Base-by-base conservation (phyloP, 2,888 invertebrate species). In the Melanostoma scalare region DNA sequence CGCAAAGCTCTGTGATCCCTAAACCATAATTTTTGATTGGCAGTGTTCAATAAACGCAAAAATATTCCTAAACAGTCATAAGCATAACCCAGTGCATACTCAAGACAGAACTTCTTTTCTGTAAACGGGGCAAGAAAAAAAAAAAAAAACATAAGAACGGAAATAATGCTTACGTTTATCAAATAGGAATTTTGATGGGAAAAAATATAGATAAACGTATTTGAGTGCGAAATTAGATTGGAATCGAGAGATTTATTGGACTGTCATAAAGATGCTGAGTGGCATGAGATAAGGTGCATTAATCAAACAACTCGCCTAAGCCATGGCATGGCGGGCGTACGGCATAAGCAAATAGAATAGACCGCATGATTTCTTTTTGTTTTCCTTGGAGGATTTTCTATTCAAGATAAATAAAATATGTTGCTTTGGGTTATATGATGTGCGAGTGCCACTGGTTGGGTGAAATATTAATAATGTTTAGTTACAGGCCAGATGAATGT, bases 121-220 rank as follows among this genome's bases (percentile, higher is more conserved):
- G 20, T 20, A 1, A 20, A 20, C 20, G 20, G 20, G 20, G 20
- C 20, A 20, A 20, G 20, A 20, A 20, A 20, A 20, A 20, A 38
- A 63, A 48, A 63, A 38, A 35, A 9, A 48, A 20, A n/a, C 10
- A 50, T 53, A 67, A 63, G 61, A 68, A 63, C 48, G 48, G 73
- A 79, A 79, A 78, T 67, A 30, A 52, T 73, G 60, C 67, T 73
- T 55, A 72, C 72, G 74, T 79, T 79, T 71, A 71, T 74, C 60
- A 68, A 50, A 68, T 40, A 56, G 63, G 56, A 78, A 63, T 68
- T 50, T 63, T 20, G 20, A 20, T 20, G 20, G 61, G 36, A 46
- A 40, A 63, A 73, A 63, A 73, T 63, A 55, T 53, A 46, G 72
- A 55, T 40, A 46, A 56, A 61, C 68, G 72, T 55, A 63, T 68